Conservation (phyloP, 2,888 invertebrate genomes). For the Callosobruchus maculatus region DNA sequence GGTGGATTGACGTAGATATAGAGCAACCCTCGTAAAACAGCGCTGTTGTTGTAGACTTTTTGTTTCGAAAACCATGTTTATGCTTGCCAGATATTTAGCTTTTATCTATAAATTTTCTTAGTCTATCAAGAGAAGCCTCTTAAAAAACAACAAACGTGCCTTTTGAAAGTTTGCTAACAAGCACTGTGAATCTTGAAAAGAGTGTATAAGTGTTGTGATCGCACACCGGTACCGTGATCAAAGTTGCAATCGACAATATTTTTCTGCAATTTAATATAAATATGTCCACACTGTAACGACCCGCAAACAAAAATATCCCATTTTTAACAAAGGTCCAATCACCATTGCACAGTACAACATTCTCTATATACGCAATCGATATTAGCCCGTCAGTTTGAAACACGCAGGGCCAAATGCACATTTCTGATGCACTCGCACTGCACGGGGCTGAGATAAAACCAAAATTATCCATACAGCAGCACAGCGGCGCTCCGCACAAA, state of each 20-base stretch:
- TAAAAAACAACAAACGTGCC: too few species aligned
- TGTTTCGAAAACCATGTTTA: too few species aligned
- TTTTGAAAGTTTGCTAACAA: too few species aligned
- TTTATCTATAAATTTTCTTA: too few species aligned
- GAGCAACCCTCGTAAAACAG: too few species aligned
- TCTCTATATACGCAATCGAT: conserved; percentile 31
- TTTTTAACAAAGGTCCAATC: conserved; percentile 24
- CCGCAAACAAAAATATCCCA: conserved; percentile 19
- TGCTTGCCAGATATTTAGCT: too few species aligned
- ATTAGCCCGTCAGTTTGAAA: conserved; percentile 29
- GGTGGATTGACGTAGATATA: too few species aligned
- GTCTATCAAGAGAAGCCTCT: too few species aligned
- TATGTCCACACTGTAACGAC: conserved; percentile 10
- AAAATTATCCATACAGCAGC: conserved; percentile 13
- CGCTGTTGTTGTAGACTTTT: too few species aligned
- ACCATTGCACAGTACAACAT: conserved; percentile 26
- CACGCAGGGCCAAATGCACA: conserved; percentile 29
- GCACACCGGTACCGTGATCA: too few species aligned
- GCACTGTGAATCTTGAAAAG: too few species aligned
- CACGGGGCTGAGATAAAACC: conserved; percentile 26
- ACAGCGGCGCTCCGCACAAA: conserved; percentile 8
- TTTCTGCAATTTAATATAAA: background rate
- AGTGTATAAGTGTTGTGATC: too few species aligned
- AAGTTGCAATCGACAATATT: background rate
- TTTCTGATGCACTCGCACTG: conserved; percentile 27